Conservation (phyloP, 2,113 vertebrate species). For the Brienomyrus brachyistius region DNA sequence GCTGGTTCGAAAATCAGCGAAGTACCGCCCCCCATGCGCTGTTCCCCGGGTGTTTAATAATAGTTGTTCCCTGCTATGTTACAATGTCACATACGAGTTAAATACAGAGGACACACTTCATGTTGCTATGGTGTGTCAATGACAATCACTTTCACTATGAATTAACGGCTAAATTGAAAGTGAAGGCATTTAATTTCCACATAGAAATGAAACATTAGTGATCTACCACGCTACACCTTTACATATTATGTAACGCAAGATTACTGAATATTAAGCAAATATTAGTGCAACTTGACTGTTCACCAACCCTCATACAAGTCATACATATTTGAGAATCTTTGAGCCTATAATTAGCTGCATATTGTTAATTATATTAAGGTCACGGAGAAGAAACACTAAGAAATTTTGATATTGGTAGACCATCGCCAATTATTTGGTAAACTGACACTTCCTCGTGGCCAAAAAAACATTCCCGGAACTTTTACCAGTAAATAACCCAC, state of each 20-base stretch:
- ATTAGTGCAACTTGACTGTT: neutral
- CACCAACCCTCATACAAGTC: neutral
- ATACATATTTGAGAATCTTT: neutral
- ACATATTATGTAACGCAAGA: neutral
- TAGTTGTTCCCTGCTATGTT: no score
- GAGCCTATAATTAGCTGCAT: neutral
- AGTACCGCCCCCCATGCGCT: no score
- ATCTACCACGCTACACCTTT: neutral
- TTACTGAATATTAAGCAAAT: neutral
- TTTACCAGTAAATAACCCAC: neutral
- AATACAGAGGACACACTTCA: no score
- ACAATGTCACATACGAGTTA: no score
- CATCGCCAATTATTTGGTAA: neutral
- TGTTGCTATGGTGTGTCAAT: no score
- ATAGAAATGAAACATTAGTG: neutral
- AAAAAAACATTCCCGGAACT: neutral
- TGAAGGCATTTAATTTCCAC: neutral
- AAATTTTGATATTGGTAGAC: neutral
- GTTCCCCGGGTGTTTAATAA: no score
- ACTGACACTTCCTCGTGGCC: neutral
- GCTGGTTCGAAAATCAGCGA: no score
- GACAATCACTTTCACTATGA: no score
- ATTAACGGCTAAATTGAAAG: neutral
- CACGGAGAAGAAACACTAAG: neutral
- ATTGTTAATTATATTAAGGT: neutral